A percentile compares a stretch with the other conserved stretches of the same genome.
These are phyloP conservation scores for Thalpophila matura DNA, from an alignment of 2,888 invertebrate species.

Conservation along the genomic window DNA sequence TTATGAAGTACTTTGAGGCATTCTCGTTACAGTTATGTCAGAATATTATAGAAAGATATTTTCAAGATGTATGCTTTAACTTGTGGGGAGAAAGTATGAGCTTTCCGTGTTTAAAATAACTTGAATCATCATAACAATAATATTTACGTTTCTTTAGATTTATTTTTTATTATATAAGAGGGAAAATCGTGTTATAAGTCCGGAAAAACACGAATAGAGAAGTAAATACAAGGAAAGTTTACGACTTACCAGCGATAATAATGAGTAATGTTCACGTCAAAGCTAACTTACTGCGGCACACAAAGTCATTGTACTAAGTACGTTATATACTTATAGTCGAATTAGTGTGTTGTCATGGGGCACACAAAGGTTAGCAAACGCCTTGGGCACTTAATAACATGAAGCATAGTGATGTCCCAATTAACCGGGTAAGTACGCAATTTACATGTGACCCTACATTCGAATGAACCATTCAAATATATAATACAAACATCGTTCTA, in stretches of 20 bases:
- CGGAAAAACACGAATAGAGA: conserved; percentile 12
- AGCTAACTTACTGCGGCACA: conserved; percentile 9
- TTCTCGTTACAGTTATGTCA: conserved; percentile 11
- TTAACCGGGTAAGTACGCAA: conserved; percentile 55
- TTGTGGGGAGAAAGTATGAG: not conserved
- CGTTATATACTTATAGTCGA: conserved; percentile 42
- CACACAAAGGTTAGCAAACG: conserved; percentile 62
- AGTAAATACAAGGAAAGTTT: not conserved
- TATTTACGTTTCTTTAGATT: conserved; percentile 14
- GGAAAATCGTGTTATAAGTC: conserved; percentile 12
- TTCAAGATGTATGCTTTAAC: not conserved
- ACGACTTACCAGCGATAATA: conserved; percentile 17
- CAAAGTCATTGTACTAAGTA: conserved; percentile 40
- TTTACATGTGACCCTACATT: conserved; percentile 61
- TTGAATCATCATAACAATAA: not conserved
- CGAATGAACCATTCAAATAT: conserved; percentile 57
- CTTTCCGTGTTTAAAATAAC: not conserved
- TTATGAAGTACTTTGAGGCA: conserved; percentile 18
- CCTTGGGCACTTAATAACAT: conserved; percentile 68
- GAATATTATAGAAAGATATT: conserved; percentile 26
- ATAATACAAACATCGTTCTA: conserved; percentile 38
- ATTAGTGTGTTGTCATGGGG: conserved; percentile 53
- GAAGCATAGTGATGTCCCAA: conserved; percentile 57
- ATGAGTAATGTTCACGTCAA: conserved; percentile 24
- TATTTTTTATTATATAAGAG: conserved; percentile 20